A percentile compares a stretch with the other conserved stretches of the same genome.
phyloP scores from a whole-genome alignment of 2,113 vertebrate genomes.

The Ardeotis arabs region DNA sequence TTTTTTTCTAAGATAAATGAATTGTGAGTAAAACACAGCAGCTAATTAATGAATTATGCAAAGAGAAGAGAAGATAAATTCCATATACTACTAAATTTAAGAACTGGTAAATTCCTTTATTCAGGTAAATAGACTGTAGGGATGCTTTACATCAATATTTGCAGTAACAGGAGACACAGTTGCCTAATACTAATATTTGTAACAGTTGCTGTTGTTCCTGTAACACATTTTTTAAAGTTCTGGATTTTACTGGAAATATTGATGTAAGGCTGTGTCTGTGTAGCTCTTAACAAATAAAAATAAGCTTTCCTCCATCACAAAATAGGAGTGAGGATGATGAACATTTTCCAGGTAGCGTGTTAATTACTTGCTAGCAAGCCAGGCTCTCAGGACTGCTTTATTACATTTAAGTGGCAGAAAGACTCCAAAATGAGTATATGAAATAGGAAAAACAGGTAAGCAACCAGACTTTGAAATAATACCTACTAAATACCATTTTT shows the following conservation, averaged over 20 bases:
- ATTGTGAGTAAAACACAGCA: background rate
- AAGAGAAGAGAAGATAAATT: background rate
- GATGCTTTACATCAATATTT: background rate
- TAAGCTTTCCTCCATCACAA: background rate
- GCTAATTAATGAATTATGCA: background rate
- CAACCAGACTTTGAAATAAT: background rate
- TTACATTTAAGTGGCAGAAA: background rate
- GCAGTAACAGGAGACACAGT: background rate
- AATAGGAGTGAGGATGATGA: background rate
- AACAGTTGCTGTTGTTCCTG: background rate
- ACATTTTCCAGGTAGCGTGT: background rate
- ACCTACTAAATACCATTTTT: background rate
- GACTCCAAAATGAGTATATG: background rate
- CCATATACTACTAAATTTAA: background rate
- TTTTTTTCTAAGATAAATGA: background rate
- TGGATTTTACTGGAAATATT: background rate
- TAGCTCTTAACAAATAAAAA: background rate
- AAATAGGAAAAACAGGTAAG: background rate
- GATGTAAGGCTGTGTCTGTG: background rate
- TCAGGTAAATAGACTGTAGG: background rate
- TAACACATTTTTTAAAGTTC: background rate
- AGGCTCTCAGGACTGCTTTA: background rate
- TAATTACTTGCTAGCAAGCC: background rate
- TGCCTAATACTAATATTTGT: background rate
- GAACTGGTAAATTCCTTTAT: background rate